Evolutionary conservation across 2,888 invertebrate species (phyloP), one percentile per base, ranked within the genome.

Genomic region (Megaustenia siamemsis): DNA sequence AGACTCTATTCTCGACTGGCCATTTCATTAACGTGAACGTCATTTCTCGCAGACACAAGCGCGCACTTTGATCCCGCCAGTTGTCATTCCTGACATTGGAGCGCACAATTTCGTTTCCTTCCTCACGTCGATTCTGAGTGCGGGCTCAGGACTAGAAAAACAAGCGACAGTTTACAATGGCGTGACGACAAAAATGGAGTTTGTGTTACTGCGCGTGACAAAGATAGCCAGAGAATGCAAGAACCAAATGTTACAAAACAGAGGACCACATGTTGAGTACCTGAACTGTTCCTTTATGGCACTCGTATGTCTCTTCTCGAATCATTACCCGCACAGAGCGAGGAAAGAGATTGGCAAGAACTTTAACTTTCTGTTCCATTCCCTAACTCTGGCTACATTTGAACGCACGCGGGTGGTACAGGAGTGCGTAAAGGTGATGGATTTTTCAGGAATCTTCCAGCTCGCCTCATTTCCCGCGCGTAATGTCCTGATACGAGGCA

Each of bases 231-330:
- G 49, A 21, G 80, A 80, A 80, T 80, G 80, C 49, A n/a, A 53
- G 69, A 68, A 69, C 15, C 56, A 69, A 80, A 80, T 69, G 45
- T 71, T 49, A 60, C 49, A 82, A 75, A 82, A 53, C 76, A 76
- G 66, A 76, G n/a, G 82, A 76, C 82, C 76, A 66, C 82, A 75
- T 76, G 76, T 76, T 66, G 82, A 60, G 82, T 53, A 66, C 66
- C 66, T 76, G 82, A 76, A 66, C 82, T 45, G 66, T 35, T 82
- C 40, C 66, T 76, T 82, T 71, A 75, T 82, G 71, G 28, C 82
- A 6, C 60, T 63, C 43, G 63, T 73, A 38, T 75, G 76, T 82
- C n/a, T 63, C 38, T 60, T 15, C 76, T 63, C 82, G 82, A 82
- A 21, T 76, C 82, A 82, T 82, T 82, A 82, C 75, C 76, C 82